Evolutionary conservation across 2,113 vertebrate species (phyloP), one percentile per base, ranked within the genome.

Genomic region (Oncorhynchus keta): DNA sequence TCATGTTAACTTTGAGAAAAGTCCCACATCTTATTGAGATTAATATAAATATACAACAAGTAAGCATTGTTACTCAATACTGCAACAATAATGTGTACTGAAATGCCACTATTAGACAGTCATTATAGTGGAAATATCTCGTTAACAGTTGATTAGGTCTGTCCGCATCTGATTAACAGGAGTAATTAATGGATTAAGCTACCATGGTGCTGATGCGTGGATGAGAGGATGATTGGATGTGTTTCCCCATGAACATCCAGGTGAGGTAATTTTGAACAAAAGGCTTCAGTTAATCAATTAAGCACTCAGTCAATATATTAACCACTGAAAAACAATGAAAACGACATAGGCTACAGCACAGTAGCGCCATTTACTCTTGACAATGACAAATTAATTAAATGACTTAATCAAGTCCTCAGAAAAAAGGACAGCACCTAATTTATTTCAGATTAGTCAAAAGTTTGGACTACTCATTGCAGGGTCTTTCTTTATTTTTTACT

Each of bases 281-380:
- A 81, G 74, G 73, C 85, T 84, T 84, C 86, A 83, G 81, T 67
- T 84, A 87, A 89, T 86, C 57, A 83, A 86, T 89, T 83, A 88
- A 85, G 76, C 75, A 82, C 64, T 78, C 67, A 73, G 79, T 88
- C 86, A 78, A 90, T 90, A 85, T 86, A 91, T 90, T 83, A 88
- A 82, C 80, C 75, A 77, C 76, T 81, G 80, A 35, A 81, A 74
- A 79, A 81, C 79, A 85, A 83, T 82, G 76, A 77, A 74, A 80
- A 61, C 20, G 18, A 81, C 39, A 16, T 55, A 55, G 51, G 16
- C 4, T 55, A 55, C 51, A 55, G 51, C 74, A 73, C 73, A 74
- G 62, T 78, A 71, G 35, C 59, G 66, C 69, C 74, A 77, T 70
- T 45, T 72, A 74, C 62, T 76, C 75, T 51, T 82, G 86, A 90